Evolutionary conservation across 2,888 invertebrate species (phyloP).

Genomic region (Hydrotaea diabolus): DNA sequence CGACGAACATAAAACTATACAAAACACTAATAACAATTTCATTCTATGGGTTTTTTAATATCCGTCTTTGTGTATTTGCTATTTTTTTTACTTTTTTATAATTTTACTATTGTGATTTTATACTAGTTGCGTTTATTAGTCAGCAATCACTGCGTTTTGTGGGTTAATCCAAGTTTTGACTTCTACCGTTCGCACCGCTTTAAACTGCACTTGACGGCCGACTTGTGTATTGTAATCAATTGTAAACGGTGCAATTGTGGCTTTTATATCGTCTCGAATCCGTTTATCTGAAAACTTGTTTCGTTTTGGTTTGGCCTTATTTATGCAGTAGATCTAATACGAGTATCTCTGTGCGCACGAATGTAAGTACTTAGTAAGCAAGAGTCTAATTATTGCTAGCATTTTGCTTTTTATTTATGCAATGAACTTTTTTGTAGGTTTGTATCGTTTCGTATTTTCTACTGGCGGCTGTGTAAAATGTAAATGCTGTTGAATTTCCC

Average conservation of each 20-base stretch:
- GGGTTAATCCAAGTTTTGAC: background rate
- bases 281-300: conserved; percentile 6
- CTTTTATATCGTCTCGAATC: conserved; percentile 54
- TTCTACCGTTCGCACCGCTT: background rate
- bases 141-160: conserved; percentile 10
- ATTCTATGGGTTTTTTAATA: background rate
- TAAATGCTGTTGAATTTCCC: too few relatives aligned
- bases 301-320: background rate
- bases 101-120: too few relatives aligned
- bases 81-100: background rate
- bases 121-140: background rate
- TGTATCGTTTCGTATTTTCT: too few relatives aligned
- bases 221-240: conserved; percentile 55
- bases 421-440: too few relatives aligned
- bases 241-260: conserved; percentile 20
- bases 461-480: too few relatives aligned
- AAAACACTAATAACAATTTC: conserved; percentile 6
- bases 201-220: conserved; percentile 58
- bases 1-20: background rate
- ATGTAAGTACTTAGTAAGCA: too few relatives aligned
- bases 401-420: too few relatives aligned
- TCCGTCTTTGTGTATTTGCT: background rate
- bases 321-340: background rate
- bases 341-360: too few relatives aligned
- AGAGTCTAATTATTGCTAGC: too few relatives aligned